Base-by-base conservation (phyloP, 2,113 vertebrate species). In the Cololabis saira region DNA sequence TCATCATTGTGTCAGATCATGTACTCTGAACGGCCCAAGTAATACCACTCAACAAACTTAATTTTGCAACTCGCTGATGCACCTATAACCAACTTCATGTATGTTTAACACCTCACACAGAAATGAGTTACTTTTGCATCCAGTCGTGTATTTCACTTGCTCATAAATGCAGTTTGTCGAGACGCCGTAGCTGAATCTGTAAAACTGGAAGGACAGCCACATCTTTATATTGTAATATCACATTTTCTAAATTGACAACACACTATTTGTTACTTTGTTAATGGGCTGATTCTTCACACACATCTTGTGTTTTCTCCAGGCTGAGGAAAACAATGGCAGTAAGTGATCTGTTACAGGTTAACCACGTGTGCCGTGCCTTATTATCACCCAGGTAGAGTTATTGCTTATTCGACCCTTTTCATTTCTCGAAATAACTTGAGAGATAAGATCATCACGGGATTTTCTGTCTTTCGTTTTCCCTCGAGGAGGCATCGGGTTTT, bases 1-100 rank as follows among this genome's bases (percentile, higher is more conserved):
- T 37, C 19, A 61, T 78, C 64, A 80, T 65, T 67, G 59, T 78
- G 71, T 76, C 75, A 71, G n/a, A 74, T 85, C 60, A 68, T 76
- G 55, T 37, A 30, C 58, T 50, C 56, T 22, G 58, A 62, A 78
- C 57, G 58, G 42, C 60, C 19, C 37, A 40, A 44, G 41, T 70
- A 47, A 60, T 45, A 33, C 3, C 2, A 2, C 55, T 59, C 53
- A 43, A n/a, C 57, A 33, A 37, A 49, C 30, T 70, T 61, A 50
- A 59, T 66, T 51, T 41, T 22, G 40, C 61, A 58, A 18, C 22
- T 41, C 56, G 27, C 18, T n/a, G 50, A 59, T 19, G 12, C 3
- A 1, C 10, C 27, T 13, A 57, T 27, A 11, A 70, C 6, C 33
- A 37, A 7, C 33, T 3, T 9, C 33, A 37, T 37, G 33, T 7